phyloP scores from a whole-genome alignment of 2,888 invertebrate genomes.

The Troides helena region DNA sequence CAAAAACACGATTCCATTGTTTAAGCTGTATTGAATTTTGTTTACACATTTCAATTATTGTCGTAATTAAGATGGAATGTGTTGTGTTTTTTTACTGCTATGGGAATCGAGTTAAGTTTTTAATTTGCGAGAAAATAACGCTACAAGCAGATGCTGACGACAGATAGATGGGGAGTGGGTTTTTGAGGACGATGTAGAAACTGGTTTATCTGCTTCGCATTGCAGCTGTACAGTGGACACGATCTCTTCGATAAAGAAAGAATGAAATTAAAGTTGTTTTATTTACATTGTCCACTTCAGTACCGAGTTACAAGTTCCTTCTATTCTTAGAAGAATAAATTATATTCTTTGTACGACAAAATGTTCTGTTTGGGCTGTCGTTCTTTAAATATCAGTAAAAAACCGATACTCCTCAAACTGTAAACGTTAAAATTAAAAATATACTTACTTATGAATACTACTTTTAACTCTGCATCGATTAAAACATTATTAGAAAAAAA shows the following conservation, averaged over 20 bases:
- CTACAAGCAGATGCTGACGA: slow-evolving; percentile 28
- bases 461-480: background rate
- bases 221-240: slow-evolving; percentile 33
- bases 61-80: background rate
- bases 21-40: background rate
- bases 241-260: slow-evolving; percentile 36
- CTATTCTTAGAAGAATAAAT: background rate
- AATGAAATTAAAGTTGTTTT: slow-evolving; percentile 47
- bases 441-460: too few species aligned
- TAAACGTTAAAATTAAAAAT: background rate
- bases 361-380: background rate
- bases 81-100: background rate
- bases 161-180: slow-evolving; percentile 28
- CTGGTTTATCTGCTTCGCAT: slow-evolving; percentile 31
- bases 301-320: background rate
- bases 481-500: background rate
- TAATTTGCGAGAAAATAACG: slow-evolving; percentile 29
- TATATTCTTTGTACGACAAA: background rate
- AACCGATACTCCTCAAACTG: background rate
- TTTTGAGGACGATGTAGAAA: slow-evolving; percentile 38
- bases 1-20: background rate
- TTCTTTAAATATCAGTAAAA: background rate
- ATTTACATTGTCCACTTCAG: slow-evolving; percentile 6
- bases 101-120: slow-evolving; percentile 26
- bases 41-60: background rate